Evolutionary conservation across 92 coral and sea anemone species (phyloP).

Genomic region (Siderastrea radians): DNA sequence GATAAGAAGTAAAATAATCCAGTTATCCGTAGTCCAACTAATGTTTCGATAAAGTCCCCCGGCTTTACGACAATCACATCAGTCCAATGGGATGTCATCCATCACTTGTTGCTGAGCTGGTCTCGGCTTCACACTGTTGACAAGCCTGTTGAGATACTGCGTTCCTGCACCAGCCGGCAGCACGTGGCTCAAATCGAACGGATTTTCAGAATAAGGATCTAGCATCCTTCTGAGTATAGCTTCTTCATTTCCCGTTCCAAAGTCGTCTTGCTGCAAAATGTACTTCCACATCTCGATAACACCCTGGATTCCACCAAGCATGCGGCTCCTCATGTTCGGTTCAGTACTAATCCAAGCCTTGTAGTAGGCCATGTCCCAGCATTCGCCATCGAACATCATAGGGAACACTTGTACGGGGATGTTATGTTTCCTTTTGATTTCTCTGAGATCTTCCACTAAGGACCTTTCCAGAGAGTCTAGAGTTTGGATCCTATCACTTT

Average conservation of each 20-base stretch:
- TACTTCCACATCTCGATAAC: background rate
- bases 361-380: conserved; percentile 9
- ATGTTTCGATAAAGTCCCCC: background rate
- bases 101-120: background rate
- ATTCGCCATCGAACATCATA: conserved; percentile 10
- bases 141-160: background rate
- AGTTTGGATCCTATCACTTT: background rate
- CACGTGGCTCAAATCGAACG: conserved; percentile 13
- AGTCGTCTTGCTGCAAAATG: conserved; percentile 1
- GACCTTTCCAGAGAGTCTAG: conserved; percentile 2
- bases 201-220: background rate
- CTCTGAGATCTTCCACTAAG: background rate
- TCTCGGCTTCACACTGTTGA: conserved; percentile 1
- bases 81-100: conserved; percentile 10
- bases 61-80: background rate
- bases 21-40: too few relatives aligned
- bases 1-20: too few relatives aligned
- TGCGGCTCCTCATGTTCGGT: background rate
- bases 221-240: background rate
- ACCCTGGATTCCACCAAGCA: conserved; percentile 14
- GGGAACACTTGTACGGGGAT: background rate
- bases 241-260: conserved; percentile 25
- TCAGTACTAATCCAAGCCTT: background rate
- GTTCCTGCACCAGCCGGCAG: conserved; percentile 5
- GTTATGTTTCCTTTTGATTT: background rate